phyloP scores from a whole-genome alignment of 1,140 invertebrate genomes.

The Eupristina koningsbergeri region DNA sequence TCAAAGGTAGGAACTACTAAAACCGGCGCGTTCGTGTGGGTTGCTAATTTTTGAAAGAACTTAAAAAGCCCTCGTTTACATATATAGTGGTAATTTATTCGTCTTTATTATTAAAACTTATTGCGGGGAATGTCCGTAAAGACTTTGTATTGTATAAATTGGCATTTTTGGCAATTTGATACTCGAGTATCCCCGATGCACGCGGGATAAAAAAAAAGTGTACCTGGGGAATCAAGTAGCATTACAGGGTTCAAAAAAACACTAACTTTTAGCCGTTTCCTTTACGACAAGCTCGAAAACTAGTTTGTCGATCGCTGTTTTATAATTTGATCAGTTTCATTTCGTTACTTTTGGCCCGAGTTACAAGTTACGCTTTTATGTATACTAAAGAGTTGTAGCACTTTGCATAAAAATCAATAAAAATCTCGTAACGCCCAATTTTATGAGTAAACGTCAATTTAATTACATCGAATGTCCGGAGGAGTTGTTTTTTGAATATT shows the following conservation, averaged over 20 bases:
- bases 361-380: conserved; percentile 24
- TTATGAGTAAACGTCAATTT: conserved; percentile 15
- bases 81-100: too few relatives aligned
- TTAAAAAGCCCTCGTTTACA: background rate
- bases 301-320: background rate
- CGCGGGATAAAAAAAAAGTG: background rate
- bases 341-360: background rate
- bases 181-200: background rate
- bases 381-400: background rate
- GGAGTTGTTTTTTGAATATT: conserved; percentile 12
- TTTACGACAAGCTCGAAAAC: background rate
- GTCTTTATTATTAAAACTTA: too few relatives aligned
- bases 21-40: background rate
- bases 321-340: background rate
- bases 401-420: conserved; percentile 15
- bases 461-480: background rate
- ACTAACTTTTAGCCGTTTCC: background rate
- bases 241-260: background rate
- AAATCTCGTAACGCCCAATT: conserved; percentile 36
- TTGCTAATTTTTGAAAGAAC: background rate
- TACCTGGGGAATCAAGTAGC: background rate
- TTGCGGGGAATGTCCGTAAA: too few relatives aligned
- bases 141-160: background rate
- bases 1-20: background rate
- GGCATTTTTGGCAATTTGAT: background rate